Base-by-base conservation (phyloP, 2,888 invertebrate genomes). In the Chymomyza caudatula region DNA sequence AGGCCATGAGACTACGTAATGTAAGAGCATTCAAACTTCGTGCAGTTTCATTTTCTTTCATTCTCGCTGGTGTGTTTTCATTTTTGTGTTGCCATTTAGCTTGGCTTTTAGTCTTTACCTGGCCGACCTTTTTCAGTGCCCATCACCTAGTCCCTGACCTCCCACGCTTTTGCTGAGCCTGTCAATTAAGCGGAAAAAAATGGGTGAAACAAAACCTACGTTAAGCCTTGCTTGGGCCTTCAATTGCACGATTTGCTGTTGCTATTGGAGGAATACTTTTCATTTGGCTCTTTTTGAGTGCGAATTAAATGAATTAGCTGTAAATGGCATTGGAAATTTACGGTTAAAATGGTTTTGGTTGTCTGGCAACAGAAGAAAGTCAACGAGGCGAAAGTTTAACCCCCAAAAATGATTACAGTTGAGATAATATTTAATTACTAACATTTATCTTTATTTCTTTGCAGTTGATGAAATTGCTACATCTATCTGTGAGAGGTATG, bases 221-320 rank as follows among this genome's bases (percentile, higher is more conserved):
- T 60, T 71, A 60, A 63, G 66, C 63, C 63, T 72, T 75, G 69
- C 73, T 69, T 67, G 62, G 71, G 83, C 77, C 77, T 74, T 72
- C 72, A 79, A n/a, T n/a, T n/a, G n/a, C n/a, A n/a, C n/a, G n/a
- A n/a, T n/a, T n/a, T n/a, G 67, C 72, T 68, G 69, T 80, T 78
- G 78, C 80, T 83, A 72, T 74, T 69, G 74, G 67, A 73, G 77
- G 68, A 20, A 51, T 3, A 13, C 6, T 11, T 49, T 19, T 29
- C 76, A 74, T 72, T 72, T 19, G 67, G 68, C 69, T 53, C 62
- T 67, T 77, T 70, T 71, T 69, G 66, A 77, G 80, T 73, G 83
- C 72, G 72, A 82, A 76, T 82, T 77, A 79, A 77, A 60, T 69
- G 72, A 77, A 79, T 80, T 79, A 79, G 69, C 74, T 74, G 77